A percentile compares a stretch with the other conserved stretches of the same genome.
Evolutionary conservation across 1,140 invertebrate species (phyloP).

Genomic region (Atta cephalotes): DNA sequence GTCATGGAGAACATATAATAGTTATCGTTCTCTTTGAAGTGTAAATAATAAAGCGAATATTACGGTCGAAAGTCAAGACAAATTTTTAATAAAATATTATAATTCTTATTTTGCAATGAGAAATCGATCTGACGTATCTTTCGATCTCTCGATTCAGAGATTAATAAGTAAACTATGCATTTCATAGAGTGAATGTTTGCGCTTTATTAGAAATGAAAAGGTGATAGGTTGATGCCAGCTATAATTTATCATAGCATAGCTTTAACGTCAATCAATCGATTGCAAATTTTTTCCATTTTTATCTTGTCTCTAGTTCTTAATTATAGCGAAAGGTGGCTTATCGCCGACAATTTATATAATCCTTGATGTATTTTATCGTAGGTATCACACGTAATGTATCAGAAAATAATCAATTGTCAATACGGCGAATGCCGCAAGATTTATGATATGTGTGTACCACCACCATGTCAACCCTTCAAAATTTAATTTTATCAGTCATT

Average conservation of each 20-base stretch:
- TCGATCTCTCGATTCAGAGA: slow-evolving; percentile 1
- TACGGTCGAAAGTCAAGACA: neutral
- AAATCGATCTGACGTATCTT: neutral
- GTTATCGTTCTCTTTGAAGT: neutral
- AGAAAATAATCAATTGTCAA: slow-evolving; percentile 19
- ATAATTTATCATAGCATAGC: slow-evolving; percentile 15
- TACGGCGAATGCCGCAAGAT: neutral
- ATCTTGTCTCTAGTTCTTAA: slow-evolving; percentile 7
- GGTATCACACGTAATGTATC: neutral
- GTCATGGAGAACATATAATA: neutral
- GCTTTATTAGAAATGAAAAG: slow-evolving; percentile 25
- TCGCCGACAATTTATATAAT: neutral
- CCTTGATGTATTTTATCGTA: neutral
- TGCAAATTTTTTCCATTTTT: slow-evolving; percentile 26
- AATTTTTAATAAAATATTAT: slow-evolving; percentile 14
- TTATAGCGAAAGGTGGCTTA: neutral
- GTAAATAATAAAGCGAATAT: neutral
- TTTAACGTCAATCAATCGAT: slow-evolving; percentile 25
- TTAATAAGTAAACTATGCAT: neutral
- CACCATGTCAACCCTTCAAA: neutral
- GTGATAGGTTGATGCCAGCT: neutral
- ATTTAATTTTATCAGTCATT: slow-evolving; percentile 20
- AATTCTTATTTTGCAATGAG: neutral
- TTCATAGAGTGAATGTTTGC: neutral
- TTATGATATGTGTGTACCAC: neutral